A percentile compares a stretch with the other conserved stretches of the same genome.
phyloP scores from a whole-genome alignment of 2,888 invertebrate species.

The Pterostichus madidus region DNA sequence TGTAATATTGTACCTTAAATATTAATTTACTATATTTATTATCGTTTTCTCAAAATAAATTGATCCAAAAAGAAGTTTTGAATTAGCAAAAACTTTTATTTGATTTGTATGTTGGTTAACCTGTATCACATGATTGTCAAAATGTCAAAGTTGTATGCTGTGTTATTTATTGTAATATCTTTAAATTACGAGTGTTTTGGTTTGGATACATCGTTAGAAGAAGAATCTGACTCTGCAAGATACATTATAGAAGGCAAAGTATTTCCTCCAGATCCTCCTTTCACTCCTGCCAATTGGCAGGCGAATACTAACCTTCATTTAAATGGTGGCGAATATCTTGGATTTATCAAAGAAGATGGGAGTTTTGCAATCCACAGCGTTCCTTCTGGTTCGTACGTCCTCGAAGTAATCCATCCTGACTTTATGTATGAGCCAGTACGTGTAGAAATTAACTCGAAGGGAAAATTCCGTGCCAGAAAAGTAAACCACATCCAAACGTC shows the following conservation, averaged over 20 bases:
- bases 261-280: conserved; percentile 84
- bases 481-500: conserved; percentile 96
- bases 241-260: conserved; percentile 91
- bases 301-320: conserved; percentile 88
- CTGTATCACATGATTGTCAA: conserved; percentile 14
- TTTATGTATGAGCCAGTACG: conserved; percentile 95
- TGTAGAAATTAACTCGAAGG: conserved; percentile 98
- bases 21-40: not conserved
- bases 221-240: conserved; percentile 78
- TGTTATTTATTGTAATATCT: conserved; percentile 44
- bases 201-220: conserved; percentile 70
- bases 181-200: conserved; percentile 31
- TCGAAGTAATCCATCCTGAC: conserved; percentile 95
- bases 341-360: conserved; percentile 94
- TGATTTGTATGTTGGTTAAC: not conserved
- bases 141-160: conserved; percentile 58
- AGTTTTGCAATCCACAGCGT: conserved; percentile 93
- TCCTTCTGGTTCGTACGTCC: conserved; percentile 94
- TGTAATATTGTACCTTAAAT: not conserved
- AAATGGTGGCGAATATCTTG: conserved; percentile 93
- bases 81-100: too few relatives aligned
- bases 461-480: conserved; percentile 96
- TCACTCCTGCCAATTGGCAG: conserved; percentile 84
- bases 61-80: too few relatives aligned
- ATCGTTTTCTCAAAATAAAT: too few relatives aligned